phyloP scores from a whole-genome alignment of 2,797 vertebrate species.

The Leuciscus waleckii region DNA sequence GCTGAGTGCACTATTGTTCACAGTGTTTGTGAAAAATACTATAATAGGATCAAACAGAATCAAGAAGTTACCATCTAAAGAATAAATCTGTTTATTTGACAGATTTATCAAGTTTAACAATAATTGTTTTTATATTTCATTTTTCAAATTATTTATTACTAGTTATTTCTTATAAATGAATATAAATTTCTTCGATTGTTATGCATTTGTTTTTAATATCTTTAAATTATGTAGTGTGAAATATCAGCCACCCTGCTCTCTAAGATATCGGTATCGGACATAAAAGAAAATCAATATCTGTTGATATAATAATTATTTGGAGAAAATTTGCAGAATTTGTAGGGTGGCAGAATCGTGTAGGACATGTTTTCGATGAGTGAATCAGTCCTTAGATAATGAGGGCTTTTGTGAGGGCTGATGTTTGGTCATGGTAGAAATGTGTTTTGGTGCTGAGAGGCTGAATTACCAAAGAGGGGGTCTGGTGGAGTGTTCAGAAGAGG shows the following conservation, averaged over 20 bases:
- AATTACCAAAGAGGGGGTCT: slow-evolving; percentile 46
- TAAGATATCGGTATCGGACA: neutral
- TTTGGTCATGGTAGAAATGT: slow-evolving; percentile 49
- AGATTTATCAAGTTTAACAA: too few relatives aligned
- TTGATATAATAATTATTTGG: neutral
- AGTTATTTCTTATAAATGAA: neutral
- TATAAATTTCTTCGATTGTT: neutral
- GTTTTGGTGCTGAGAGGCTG: slow-evolving; percentile 52
- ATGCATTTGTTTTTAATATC: neutral
- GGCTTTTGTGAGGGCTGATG: slow-evolving; percentile 24
- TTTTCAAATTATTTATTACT: too few relatives aligned
- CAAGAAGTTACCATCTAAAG: too few relatives aligned
- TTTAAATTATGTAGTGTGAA: neutral
- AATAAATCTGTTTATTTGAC: too few relatives aligned
- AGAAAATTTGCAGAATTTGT: neutral
- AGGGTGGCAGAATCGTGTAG: neutral
- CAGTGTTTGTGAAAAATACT: too few relatives aligned
- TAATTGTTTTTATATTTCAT: too few relatives aligned
- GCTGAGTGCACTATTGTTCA: too few relatives aligned
- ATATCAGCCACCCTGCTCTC: neutral
- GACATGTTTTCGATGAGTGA: slow-evolving; percentile 31
- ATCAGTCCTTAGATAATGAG: slow-evolving; percentile 49
- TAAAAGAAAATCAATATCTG: neutral
- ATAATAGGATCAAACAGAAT: too few relatives aligned
- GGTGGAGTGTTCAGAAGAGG: slow-evolving; percentile 49